Evolutionary conservation across 2,888 invertebrate species (phyloP).

Genomic region (Ophioninae sp.): DNA sequence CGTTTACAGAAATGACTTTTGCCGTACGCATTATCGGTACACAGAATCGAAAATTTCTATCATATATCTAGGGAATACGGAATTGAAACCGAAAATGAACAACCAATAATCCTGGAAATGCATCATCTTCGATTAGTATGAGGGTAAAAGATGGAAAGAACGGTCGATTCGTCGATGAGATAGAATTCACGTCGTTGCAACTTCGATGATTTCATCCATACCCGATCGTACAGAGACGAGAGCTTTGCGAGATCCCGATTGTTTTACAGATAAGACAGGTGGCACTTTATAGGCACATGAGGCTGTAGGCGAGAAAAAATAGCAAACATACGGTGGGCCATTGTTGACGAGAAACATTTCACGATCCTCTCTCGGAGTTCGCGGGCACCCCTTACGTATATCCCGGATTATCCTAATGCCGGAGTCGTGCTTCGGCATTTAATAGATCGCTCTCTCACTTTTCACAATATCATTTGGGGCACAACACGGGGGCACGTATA

Average conservation of each 20-base stretch:
- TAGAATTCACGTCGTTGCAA: not conserved
- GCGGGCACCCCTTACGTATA: constrained; percentile 23
- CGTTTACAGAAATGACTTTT: not conserved
- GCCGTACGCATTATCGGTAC: not conserved
- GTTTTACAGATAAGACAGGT: constrained; percentile 19
- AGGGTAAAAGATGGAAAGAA: not conserved
- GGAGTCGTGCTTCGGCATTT: constrained; percentile 59
- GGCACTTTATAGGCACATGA: not conserved
- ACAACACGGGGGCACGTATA: not conserved
- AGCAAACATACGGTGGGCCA: constrained; percentile 47
- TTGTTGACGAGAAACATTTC: constrained; percentile 58
- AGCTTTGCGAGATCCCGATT: constrained; percentile 23
- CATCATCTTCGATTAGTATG: not conserved
- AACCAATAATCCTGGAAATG: not conserved
- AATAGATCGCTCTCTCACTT: constrained; percentile 37
- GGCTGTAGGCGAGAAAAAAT: constrained; percentile 34
- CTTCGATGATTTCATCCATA: not conserved
- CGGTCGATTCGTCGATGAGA: not conserved
- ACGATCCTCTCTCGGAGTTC: constrained; percentile 43
- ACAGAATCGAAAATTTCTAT: not conserved
- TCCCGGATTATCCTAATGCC: constrained; percentile 48
- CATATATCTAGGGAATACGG: not conserved
- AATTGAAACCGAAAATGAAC: not conserved
- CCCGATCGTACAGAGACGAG: not conserved
- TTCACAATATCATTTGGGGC: constrained; percentile 9